Conservation (phyloP, 1,140 invertebrate genomes). For the Grapholita molesta region DNA sequence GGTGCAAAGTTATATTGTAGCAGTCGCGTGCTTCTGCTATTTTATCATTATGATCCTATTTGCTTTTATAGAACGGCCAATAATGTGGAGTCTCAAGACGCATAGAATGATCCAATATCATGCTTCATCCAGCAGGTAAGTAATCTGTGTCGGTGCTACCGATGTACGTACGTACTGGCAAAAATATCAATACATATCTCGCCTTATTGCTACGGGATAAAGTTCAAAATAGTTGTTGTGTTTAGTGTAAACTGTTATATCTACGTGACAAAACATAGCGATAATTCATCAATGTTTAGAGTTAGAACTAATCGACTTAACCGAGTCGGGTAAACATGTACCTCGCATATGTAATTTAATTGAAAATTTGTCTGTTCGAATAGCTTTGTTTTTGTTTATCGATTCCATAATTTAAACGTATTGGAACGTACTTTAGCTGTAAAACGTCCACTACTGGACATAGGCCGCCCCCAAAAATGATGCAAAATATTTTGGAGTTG, state of each 20-base stretch:
- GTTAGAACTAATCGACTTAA: background rate
- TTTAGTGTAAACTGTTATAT: background rate
- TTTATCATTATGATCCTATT: too few relatives aligned
- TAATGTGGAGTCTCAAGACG: background rate
- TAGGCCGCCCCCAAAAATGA: too few relatives aligned
- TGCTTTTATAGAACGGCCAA: too few relatives aligned
- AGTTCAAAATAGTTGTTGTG: background rate
- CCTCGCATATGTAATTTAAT: background rate
- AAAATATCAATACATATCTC: background rate
- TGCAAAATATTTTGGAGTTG: too few relatives aligned
- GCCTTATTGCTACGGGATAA: background rate
- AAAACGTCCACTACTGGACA: too few relatives aligned
- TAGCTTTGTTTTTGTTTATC: too few relatives aligned
- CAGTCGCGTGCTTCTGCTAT: too few relatives aligned
- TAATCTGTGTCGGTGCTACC: background rate
- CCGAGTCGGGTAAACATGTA: background rate
- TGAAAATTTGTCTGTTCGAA: background rate
- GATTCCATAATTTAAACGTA: too few relatives aligned
- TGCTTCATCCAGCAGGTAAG: background rate
- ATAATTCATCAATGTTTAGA: background rate
- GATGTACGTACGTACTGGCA: background rate
- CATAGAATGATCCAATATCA: too few relatives aligned
- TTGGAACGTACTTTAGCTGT: too few relatives aligned
- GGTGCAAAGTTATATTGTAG: too few relatives aligned
- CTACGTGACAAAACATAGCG: background rate